Percentiles rank a stretch among this genome's conserved stretches.
phyloP scores from a whole-genome alignment of 2,113 vertebrate genomes.

The Junco hyemalis region DNA sequence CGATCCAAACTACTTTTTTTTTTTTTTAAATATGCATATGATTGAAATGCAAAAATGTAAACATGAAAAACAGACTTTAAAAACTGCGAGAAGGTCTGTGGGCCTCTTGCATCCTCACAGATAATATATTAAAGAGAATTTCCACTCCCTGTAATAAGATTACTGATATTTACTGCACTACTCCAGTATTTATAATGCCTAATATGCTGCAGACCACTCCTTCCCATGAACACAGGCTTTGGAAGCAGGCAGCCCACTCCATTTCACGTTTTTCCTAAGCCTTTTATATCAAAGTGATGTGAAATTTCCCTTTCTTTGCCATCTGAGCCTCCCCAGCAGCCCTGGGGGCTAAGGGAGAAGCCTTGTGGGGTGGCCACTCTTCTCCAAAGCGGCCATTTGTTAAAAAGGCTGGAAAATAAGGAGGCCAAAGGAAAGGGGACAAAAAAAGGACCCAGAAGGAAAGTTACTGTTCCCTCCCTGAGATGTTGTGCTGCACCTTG shows the following conservation, averaged over 20 bases:
- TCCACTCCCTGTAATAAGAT: conserved; percentile 49
- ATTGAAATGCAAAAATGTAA: conserved; percentile 48
- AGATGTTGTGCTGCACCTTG: neutral
- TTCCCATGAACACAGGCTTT: neutral
- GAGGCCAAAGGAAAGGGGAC: neutral
- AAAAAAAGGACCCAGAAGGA: neutral
- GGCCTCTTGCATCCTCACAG: conserved; percentile 22
- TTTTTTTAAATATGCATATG: neutral
- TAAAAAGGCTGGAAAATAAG: neutral
- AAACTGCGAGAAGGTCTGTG: neutral
- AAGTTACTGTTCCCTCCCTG: neutral
- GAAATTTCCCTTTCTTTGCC: neutral
- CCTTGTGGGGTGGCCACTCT: neutral
- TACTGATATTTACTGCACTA: conserved; percentile 42
- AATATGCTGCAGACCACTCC: neutral
- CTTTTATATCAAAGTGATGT: neutral
- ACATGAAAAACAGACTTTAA: conserved; percentile 24
- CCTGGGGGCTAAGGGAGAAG: neutral
- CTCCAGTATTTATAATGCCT: conserved; percentile 9
- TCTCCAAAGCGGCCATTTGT: neutral
- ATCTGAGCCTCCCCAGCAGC: neutral
- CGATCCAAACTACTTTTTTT: neutral
- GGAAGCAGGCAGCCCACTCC: neutral
- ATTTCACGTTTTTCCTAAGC: neutral
- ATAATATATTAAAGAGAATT: conserved; percentile 49